These are phyloP conservation scores for Merodon equestris DNA, from an alignment of 2,888 invertebrate species.

Conservation along the genomic window DNA sequence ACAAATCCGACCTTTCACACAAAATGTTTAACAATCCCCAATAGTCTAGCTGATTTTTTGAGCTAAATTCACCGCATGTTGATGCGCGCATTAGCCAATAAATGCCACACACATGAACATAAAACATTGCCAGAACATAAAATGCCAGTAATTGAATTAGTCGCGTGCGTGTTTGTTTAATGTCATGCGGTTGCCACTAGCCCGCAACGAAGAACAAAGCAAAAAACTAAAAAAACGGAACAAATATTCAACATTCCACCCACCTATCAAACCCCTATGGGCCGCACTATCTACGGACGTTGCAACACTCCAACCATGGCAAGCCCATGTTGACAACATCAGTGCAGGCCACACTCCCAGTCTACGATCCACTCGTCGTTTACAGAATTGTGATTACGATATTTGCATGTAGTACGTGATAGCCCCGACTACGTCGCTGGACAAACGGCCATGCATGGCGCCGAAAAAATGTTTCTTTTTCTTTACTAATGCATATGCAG, in stretches of 20 bases:
- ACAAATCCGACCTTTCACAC: constrained; percentile 24
- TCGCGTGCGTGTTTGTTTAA: constrained; percentile 64
- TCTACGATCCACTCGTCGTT: constrained; percentile 8
- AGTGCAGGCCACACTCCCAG: background rate
- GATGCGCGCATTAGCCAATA: constrained; percentile 61
- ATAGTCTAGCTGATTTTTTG: constrained; percentile 8
- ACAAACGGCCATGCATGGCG: constrained; percentile 38
- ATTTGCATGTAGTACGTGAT: constrained; percentile 51
- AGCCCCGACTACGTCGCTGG: constrained; percentile 3
- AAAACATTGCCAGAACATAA: constrained; percentile 44
- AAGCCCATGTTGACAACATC: background rate
- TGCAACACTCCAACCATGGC: constrained; percentile 3
- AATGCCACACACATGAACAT: constrained; percentile 58
- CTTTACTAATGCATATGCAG: constrained; percentile 39
- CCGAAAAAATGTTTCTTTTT: constrained; percentile 27
- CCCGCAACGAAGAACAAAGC: constrained; percentile 8
- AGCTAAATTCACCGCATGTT: constrained; percentile 52
- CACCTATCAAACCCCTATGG: constrained; percentile 22
- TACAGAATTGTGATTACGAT: constrained; percentile 50
- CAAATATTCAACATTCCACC: constrained; percentile 13
- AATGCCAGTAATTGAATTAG: constrained; percentile 56
- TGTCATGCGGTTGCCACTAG: constrained; percentile 50
- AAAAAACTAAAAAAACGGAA: constrained; percentile 5
- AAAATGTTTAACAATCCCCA: constrained; percentile 6
- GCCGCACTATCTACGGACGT: constrained; percentile 23